These are phyloP conservation scores for Marasmarcha lunaedactyla DNA, from an alignment of 2,888 invertebrate species.

Conservation along the genomic window DNA sequence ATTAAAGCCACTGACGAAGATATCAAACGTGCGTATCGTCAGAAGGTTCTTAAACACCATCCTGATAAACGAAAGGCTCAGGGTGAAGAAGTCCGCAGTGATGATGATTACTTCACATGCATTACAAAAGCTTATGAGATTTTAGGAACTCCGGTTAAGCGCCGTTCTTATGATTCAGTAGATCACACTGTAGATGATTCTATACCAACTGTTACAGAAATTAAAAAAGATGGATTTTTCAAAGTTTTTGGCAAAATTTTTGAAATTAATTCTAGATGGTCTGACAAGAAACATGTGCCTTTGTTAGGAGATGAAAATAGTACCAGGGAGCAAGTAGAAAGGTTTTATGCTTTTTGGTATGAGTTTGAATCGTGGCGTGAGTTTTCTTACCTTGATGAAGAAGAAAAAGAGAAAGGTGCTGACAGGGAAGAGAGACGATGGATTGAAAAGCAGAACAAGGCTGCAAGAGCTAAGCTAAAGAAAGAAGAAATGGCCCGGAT, in stretches of 20 bases:
- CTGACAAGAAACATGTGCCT: constrained; percentile 88
- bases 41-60: constrained; percentile 86
- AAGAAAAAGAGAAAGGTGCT: constrained; percentile 97
- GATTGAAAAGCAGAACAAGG: constrained; percentile 99
- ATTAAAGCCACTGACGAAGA: constrained; percentile 91
- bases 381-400: constrained; percentile 98
- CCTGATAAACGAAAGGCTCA: constrained; percentile 96
- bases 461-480: constrained; percentile 89
- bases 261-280: constrained; percentile 89
- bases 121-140: constrained; percentile 98
- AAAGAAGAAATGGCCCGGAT: constrained; percentile 97
- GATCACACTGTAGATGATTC: constrained; percentile 94
- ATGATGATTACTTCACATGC: constrained; percentile 98
- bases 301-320: constrained; percentile 82
- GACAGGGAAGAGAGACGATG: constrained; percentile 96
- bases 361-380: constrained; percentile 99
- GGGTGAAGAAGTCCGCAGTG: constrained; percentile 88
- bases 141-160: constrained; percentile 80
- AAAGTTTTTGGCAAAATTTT: constrained; percentile 76
- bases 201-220: constrained; percentile 80
- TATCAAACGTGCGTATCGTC: constrained; percentile 92
- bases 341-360: constrained; percentile 98
- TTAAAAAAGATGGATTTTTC: constrained; percentile 84
- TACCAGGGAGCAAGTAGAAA: constrained; percentile 86
- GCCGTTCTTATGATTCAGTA: constrained; percentile 95